phyloP scores from a whole-genome alignment of 2,113 vertebrate genomes.

The Nanger granti region DNA sequence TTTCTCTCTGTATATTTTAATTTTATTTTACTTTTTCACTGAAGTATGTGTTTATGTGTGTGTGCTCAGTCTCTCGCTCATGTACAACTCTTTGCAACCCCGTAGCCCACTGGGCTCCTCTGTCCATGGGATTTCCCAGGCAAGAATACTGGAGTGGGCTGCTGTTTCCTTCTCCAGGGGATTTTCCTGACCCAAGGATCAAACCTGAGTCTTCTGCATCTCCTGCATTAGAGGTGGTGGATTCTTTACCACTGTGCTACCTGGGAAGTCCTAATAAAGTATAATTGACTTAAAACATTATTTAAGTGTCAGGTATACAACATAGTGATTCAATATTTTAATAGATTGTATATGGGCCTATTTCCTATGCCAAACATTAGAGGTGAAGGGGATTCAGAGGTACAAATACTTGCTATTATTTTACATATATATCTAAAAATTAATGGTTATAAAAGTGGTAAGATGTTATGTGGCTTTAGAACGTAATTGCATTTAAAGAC shows the following conservation, averaged over 20 bases:
- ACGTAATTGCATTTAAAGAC: not conserved
- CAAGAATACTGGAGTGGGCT: not conserved
- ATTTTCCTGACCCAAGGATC: not conserved
- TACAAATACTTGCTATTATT: not conserved
- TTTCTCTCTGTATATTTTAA: not conserved
- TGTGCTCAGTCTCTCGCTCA: not conserved
- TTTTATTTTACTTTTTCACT: not conserved
- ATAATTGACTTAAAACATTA: not conserved
- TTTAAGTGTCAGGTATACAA: not conserved
- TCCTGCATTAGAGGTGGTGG: not conserved
- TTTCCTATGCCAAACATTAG: not conserved
- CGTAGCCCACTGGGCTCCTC: not conserved
- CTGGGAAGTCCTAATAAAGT: not conserved
- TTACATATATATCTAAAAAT: not conserved
- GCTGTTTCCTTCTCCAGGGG: not conserved
- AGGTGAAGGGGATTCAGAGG: not conserved
- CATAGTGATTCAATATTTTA: not conserved
- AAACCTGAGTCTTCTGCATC: not conserved
- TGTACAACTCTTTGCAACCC: not conserved
- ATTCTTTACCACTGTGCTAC: not conserved
- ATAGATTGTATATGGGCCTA: not conserved
- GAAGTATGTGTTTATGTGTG: not conserved
- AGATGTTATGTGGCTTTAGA: not conserved
- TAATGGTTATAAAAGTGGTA: not conserved
- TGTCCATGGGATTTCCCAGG: not conserved